Evolutionary conservation across 1,140 invertebrate species (phyloP), one percentile per base, ranked within the genome.

Genomic region (Zaprionus africanus): DNA sequence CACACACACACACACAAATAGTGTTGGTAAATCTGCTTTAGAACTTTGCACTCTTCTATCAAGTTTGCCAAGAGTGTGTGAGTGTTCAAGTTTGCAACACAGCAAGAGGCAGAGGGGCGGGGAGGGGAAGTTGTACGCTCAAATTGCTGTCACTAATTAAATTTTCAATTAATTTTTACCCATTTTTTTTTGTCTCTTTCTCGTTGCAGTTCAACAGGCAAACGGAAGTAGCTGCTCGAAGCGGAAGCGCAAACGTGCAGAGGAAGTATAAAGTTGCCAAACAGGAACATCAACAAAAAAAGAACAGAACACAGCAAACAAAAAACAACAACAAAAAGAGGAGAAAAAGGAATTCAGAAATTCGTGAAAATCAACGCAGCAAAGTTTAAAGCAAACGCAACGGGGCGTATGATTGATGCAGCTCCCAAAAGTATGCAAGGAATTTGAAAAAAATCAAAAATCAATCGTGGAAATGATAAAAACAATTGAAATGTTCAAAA

Each of bases 151-250:
- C 64, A 49, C 54, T 73, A 56, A 79, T 64, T 79, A 82, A 68
- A 87, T 79, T 74, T 71, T 36, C 65, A 87, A 86, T 79, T 87
- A 79, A 86, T 82, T 76, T 69, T 49, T 17, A n/a, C 26, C 28
- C 31, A 57, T 79, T 67, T 69, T 53, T 64, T 60, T 41, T 43
- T 58, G 3, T 38, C 53, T 56, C 12, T 57, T 28, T 64, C 49
- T 81, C 17, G n/a, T 46, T 84, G 62, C 75, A 81, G 81, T 22
- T 70, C 22, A 65, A 34, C 24, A 72, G 13, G 24, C 59, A 26
- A 53, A 41, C 13, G 46, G 34, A 68, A 41, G 64, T 24, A 62
- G 22, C 46, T 36, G 51, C 22, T 56, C 26, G 5, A 64, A 65
- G n/a, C 60, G 73, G 73, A 76, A 63, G 51, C 41, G 24, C 51